A percentile compares a stretch with the other conserved stretches of the same genome.
phyloP scores from a whole-genome alignment of 1,140 invertebrate species.

The Drosophila novamexicana region DNA sequence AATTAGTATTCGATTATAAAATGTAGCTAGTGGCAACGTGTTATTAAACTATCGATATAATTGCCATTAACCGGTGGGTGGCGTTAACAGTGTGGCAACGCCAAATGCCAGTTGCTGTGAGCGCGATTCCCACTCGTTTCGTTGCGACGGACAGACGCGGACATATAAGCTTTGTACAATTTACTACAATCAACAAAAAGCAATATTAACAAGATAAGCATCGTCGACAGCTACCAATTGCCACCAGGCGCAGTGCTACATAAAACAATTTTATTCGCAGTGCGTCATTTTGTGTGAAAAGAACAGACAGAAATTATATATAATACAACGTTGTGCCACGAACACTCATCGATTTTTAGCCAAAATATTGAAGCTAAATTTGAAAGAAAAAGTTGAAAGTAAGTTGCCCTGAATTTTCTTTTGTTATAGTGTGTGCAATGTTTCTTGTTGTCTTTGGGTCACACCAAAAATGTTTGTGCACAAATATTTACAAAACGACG shows the following conservation, averaged over 20 bases:
- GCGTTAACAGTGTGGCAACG: conserved; percentile 29
- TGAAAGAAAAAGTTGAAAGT: conserved; percentile 49
- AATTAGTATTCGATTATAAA: conserved; percentile 10
- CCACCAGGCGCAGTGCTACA: conserved; percentile 33
- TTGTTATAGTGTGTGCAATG: background rate
- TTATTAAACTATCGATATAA: conserved; percentile 7
- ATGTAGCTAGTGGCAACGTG: background rate
- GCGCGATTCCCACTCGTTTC: conserved; percentile 42
- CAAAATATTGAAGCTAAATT: conserved; percentile 37
- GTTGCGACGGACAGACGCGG: conserved; percentile 37
- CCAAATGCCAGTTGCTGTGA: conserved; percentile 7
- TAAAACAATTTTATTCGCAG: conserved; percentile 10
- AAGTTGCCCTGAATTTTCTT: conserved; percentile 36
- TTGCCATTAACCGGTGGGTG: background rate
- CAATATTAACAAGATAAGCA: conserved; percentile 33
- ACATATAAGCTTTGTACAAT: conserved; percentile 34
- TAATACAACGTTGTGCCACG: conserved; percentile 29
- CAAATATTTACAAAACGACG: conserved; percentile 32
- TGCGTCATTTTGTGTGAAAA: conserved; percentile 31
- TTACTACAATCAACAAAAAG: conserved; percentile 29
- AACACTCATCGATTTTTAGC: conserved; percentile 62
- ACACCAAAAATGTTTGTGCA: conserved; percentile 13
- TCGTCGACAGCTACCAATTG: conserved; percentile 20
- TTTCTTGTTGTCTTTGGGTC: conserved; percentile 6
- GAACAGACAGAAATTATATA: conserved; percentile 3